Evolutionary conservation across 2,888 invertebrate species (phyloP).

Genomic region (Phorcus lineatus): DNA sequence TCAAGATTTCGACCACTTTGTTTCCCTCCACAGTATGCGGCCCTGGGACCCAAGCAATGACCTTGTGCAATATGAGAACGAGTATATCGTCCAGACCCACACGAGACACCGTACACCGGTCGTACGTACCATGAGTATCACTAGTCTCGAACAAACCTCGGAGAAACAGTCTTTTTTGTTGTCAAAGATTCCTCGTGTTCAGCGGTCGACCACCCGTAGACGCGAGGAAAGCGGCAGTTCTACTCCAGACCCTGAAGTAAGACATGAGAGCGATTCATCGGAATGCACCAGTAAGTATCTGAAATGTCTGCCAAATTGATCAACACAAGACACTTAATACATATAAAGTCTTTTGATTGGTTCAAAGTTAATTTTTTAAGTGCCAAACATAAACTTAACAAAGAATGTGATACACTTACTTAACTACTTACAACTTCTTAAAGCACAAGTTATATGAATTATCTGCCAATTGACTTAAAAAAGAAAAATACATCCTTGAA

Average conservation of each 20-base stretch:
- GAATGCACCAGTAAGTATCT: conserved; percentile 43
- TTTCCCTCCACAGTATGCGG: conserved; percentile 78
- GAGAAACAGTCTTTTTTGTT: conserved; percentile 38
- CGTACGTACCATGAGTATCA: conserved; percentile 83
- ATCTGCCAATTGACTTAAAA: no score
- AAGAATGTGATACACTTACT: no score
- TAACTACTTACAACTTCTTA: no score
- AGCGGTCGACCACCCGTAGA: conserved; percentile 26
- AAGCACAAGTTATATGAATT: no score
- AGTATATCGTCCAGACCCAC: conserved; percentile 87
- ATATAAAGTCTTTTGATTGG: no score
- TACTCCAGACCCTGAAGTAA: conserved; percentile 52
- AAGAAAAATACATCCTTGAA: no score
- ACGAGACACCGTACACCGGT: conserved; percentile 86
- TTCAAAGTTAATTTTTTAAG: no score
- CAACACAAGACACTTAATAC: no score
- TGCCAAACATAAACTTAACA: no score
- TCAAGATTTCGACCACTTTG: no score
- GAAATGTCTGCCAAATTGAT: no score
- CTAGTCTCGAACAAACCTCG: conserved; percentile 78
- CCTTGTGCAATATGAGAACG: conserved; percentile 88
- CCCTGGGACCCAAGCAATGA: conserved; percentile 94
- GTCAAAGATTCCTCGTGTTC: conserved; percentile 33
- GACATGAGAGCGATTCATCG: conserved; percentile 62
- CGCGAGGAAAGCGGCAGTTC: conserved; percentile 65